Evolutionary conservation across 2,888 invertebrate species (phyloP), one percentile per base, ranked within the genome.

Genomic region (Agrilus mali): DNA sequence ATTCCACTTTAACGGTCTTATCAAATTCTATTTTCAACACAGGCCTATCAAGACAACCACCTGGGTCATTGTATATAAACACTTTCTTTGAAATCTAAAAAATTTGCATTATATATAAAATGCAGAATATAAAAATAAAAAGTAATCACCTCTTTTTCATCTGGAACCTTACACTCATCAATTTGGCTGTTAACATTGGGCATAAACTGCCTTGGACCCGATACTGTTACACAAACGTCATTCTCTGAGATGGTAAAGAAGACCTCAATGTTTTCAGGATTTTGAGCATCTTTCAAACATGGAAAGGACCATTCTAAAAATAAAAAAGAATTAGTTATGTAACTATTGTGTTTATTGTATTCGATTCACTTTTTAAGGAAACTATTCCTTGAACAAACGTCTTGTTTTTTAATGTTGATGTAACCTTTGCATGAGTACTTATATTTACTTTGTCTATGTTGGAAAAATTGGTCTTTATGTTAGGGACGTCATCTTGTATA

Each of bases 231-330:
- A 43, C 47, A 47, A 13, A 45, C 22, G 7, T 31, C 15, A 33
- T 38, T 33, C 3, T 16, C 39, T 34, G 42, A 36, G 7, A 45
- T 13, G 7, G 7, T 31, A 17, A 47, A 47, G 34, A 20, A 39
- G 10, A 47, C 12, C 12, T 42, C 7, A 7, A 47, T 12, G 13
- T 38, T 10, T 8, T 39, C n/a, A 1, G 47, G 47, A 7, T 35
- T 16, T 4, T 40, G 32, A 8, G 27, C 7, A 27, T 13, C 38
- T 3, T 44, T 38, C 5, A 39, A 36, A 36, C 46, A 46, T 12
- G 40, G 42, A 40, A 40, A 41, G 2, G 43, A 34, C 46, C 48
- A 46, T 17, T 33, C 48, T 46, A 33, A 13, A 17, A 38, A n/a
- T 5, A 13, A n/a, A 7, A 17, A 5, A 17, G 12, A 27, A 40